These are phyloP conservation scores for Lepilemur ruficaudatus DNA, from an alignment of 2,797 vertebrate genomes.

Conservation along the genomic window DNA sequence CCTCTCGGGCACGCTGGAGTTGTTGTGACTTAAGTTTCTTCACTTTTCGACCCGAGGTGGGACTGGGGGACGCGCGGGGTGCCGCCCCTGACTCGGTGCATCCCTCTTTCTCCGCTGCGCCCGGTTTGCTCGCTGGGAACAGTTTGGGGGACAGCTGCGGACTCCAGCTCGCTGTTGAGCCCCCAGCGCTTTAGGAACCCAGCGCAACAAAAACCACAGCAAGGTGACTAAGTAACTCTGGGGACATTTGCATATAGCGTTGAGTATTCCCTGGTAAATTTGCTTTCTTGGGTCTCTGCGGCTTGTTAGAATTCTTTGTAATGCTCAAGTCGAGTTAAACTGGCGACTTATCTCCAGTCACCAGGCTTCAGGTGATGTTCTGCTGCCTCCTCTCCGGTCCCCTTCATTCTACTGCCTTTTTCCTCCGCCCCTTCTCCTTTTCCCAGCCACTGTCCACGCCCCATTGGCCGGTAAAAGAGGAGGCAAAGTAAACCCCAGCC, in stretches of 20 bases:
- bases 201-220: background rate
- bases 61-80: background rate
- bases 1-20: background rate
- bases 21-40: conserved; percentile 57
- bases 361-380: conserved; percentile 3
- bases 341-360: background rate
- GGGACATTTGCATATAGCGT: background rate
- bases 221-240: conserved; percentile 7
- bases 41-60: conserved; percentile 1
- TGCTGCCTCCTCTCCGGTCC: background rate
- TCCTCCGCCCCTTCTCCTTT: background rate
- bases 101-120: background rate
- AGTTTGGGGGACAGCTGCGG: background rate
- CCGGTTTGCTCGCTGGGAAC: background rate
- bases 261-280: background rate
- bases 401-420: background rate
- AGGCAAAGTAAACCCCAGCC: background rate
- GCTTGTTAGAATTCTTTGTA: conserved; percentile 1
- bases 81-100: background rate
- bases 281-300: background rate
- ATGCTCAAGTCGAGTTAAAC: background rate
- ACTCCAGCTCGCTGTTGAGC: background rate
- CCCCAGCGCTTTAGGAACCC: background rate
- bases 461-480: background rate
- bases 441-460: background rate